Evolutionary conservation across 1,140 invertebrate genomes (phyloP).

Genomic region (Tetragnatha versicolor): DNA sequence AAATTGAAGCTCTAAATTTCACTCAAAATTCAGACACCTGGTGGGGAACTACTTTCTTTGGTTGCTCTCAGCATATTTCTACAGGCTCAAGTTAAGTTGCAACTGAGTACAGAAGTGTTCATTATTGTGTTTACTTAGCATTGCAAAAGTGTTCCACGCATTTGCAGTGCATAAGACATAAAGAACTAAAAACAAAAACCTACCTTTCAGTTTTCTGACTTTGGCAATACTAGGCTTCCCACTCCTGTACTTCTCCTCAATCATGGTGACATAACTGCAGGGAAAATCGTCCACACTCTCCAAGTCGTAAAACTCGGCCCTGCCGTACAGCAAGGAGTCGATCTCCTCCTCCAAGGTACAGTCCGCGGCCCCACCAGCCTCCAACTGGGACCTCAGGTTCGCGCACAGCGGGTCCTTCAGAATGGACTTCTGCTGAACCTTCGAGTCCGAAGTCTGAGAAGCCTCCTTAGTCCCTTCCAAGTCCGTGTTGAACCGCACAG

Average conservation of each 20-base stretch:
- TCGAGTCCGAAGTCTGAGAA: neutral
- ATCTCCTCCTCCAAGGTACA: slow-evolving; percentile 62
- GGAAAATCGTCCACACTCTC: slow-evolving; percentile 57
- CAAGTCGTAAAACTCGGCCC: slow-evolving; percentile 52
- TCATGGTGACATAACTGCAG: slow-evolving; percentile 60
- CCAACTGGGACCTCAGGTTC: slow-evolving; percentile 53
- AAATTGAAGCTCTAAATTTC: no score
- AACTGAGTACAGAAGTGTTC: no score
- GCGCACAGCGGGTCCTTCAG: slow-evolving; percentile 58
- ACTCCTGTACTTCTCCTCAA: slow-evolving; percentile 61
- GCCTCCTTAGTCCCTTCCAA: slow-evolving; percentile 25
- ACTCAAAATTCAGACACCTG: no score
- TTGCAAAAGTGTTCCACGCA: no score
- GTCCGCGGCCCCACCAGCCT: slow-evolving; percentile 39
- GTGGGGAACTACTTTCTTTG: no score
- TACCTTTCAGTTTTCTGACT: slow-evolving; percentile 60
- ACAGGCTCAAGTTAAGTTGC: no score
- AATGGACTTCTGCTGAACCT: slow-evolving; percentile 55
- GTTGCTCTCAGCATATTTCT: no score
- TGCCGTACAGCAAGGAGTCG: slow-evolving; percentile 62
- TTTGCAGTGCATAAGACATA: no score
- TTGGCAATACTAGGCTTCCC: slow-evolving; percentile 58
- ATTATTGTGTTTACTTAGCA: no score
- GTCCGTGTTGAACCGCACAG: slow-evolving; percentile 55
- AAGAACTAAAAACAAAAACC: no score